phyloP scores from a whole-genome alignment of 2,797 vertebrate species.

The Valencia hispanica region DNA sequence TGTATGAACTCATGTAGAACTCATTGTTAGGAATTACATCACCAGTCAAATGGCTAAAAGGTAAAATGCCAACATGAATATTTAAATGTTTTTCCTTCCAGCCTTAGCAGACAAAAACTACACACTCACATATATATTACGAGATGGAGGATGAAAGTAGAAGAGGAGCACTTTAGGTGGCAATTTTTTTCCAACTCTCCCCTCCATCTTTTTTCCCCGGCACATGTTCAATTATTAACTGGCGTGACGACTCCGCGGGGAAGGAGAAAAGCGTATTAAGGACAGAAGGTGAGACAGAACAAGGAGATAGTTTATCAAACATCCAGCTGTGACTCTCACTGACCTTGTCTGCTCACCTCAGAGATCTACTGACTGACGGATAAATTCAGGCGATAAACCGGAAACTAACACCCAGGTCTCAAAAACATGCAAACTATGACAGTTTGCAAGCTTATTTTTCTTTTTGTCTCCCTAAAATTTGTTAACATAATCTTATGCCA shows the following conservation, averaged over 20 bases:
- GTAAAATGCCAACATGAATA: conserved; percentile 61
- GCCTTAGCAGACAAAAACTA: conserved; percentile 17
- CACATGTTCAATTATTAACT: conserved; percentile 74
- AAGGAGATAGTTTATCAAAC: conserved; percentile 47
- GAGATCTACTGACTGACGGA: conserved; percentile 22
- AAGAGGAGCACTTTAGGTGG: conserved; percentile 43
- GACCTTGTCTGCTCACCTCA: conserved; percentile 40
- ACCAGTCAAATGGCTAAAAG: conserved; percentile 30
- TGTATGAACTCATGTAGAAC: conserved; percentile 7
- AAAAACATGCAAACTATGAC: not conserved
- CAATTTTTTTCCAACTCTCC: not conserved
- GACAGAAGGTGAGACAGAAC: conserved; percentile 26
- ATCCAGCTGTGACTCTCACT: conserved; percentile 40
- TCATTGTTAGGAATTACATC: conserved; percentile 2
- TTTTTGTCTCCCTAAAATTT: not conserved
- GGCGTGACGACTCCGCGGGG: conserved; percentile 34
- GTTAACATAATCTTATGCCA: not conserved
- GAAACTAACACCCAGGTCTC: not conserved
- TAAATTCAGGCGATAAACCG: not conserved
- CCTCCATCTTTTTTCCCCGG: conserved; percentile 41
- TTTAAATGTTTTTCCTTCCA: conserved; percentile 44
- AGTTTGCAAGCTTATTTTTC: not conserved
- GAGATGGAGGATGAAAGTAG: conserved; percentile 6
- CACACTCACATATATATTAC: not conserved
- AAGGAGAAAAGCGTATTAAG: conserved; percentile 29